Base-by-base conservation (phyloP, 2,113 vertebrate genomes). In the Aix galericulata region DNA sequence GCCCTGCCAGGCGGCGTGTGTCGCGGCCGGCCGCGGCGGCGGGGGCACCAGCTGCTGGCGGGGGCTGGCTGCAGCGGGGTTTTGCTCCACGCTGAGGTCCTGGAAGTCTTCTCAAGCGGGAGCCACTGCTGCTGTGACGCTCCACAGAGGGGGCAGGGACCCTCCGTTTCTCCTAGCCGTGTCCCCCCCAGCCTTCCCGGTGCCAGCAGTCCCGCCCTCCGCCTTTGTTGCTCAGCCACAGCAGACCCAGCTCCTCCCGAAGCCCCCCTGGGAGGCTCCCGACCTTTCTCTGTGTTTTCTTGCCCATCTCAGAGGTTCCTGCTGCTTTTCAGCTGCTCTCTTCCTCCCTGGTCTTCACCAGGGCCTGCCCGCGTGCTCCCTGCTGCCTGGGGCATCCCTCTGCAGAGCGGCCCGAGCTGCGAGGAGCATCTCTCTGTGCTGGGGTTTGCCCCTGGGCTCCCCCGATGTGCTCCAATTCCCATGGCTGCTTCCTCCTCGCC, bases 231-330 rank as follows among this genome's bases (percentile, higher is more conserved):
- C 85, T 90, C 69, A 78, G 80, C 53, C 11, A 1, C 9, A 21
- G 77, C 10, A 1, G 76, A 90, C 78, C 80, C 88, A 93, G 90
- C 82, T 90, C 90, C 93, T 89, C 48, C 14, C 38, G 1, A 1
- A 78, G 76, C 52, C 85, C 82, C 76, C 62, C 27, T n/a, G 86
- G 92, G 93, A 95, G 82, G 85, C 68, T 95, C 56, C 86, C 83
- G 82, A 94, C 92, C 92, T 96, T 94, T 95, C 90, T 31, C 12
- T 89, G 48, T 93, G 87, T 83, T 72, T 48, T 77, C 72, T 86
- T 4, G 16, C 31, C 76, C 46, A 58, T 72, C 68, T 90, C 82
- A 52, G 90, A 52, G 85, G 82, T 88, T 58, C 18, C 64, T 32
- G 53, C 60, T 84, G 80, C 68, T 68, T 90, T 77, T 81, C 69